Base-by-base conservation (phyloP, 1,140 invertebrate genomes). In the Tenebrio molitor region DNA sequence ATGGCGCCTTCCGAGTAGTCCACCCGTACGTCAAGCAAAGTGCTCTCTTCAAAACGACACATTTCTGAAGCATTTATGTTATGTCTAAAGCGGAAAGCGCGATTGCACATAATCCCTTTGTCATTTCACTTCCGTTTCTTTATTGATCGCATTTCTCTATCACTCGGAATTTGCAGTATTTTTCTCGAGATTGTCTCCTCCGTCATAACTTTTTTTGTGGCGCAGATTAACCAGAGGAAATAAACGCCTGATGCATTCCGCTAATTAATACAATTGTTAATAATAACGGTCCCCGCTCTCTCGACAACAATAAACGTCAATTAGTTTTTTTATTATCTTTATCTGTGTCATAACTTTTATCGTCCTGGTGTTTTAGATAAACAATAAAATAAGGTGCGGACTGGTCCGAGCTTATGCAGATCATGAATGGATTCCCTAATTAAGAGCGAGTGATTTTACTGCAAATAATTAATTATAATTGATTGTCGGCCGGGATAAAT, bases 21-120 rank as follows among this genome's bases (percentile, higher is more conserved):
- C 36, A 68, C 65, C 41, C 64, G 42, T 66, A 66, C 42, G 64
- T 41, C 64, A 66, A 44, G 64, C 64, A 66, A 66, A 66, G 64
- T 66, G 64, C 64, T 65, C 36, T 68, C 42, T 46, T 68, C 65
- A 68, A 34, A 68, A 68, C 42, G 65, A 68, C 65, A 68, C 65
- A 68, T 68, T 68, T 46, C 42, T 68, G 44, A 50, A 33, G 23
- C 65, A 68, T 68, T 68, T 68, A 68, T 68, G 65, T 68, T 66
- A 68, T 66, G 64, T 66, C 64, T 66, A 66, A 66, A 44, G 64
- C 64, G 64, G 65, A 68, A 68, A 50, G 16, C 21, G 65, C 42
- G 33, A 68, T 68, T 68, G 65, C 42, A 68, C 65, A 68, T 68
- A 68, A 68, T 68, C 65, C 65, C 65, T 68, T 68, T 46, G 65